Evolutionary conservation across 2,888 invertebrate species (phyloP).

Genomic region (Heteromyza rotundicornis): DNA sequence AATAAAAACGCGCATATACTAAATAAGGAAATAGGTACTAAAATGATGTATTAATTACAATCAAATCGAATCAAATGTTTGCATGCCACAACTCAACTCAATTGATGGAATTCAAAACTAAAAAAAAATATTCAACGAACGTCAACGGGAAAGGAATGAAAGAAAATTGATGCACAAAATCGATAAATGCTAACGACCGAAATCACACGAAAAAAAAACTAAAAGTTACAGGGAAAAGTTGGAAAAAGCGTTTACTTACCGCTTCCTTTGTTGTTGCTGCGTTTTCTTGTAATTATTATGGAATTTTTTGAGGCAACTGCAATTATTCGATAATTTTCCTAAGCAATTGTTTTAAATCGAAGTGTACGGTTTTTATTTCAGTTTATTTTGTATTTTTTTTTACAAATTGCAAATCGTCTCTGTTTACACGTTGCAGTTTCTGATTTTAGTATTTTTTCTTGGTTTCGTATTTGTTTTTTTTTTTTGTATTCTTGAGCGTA

Average conservation of each 20-base stretch:
- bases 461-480: conserved; percentile 10
- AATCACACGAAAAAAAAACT: too few species aligned
- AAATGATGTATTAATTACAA: too few species aligned
- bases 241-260: conserved; percentile 37
- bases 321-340: neutral
- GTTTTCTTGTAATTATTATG: conserved; percentile 18
- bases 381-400: conserved; percentile 5
- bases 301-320: neutral
- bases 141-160: too few species aligned
- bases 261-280: conserved; percentile 39
- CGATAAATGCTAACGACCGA: too few species aligned
- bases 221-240: neutral
- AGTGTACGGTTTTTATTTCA: neutral
- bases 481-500: conserved; percentile 10
- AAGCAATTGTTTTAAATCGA: neutral
- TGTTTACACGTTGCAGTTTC: neutral
- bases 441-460: neutral
- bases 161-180: too few species aligned
- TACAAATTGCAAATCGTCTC: neutral
- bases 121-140: too few species aligned
- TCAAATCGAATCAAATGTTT: too few species aligned
- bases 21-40: too few species aligned
- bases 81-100: too few species aligned
- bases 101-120: too few species aligned
- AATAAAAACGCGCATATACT: too few species aligned